Percentiles rank a stretch among this genome's conserved stretches.
These are phyloP conservation scores for Archilochus colubris DNA, from an alignment of 2,113 vertebrate species.

Conservation along the genomic window DNA sequence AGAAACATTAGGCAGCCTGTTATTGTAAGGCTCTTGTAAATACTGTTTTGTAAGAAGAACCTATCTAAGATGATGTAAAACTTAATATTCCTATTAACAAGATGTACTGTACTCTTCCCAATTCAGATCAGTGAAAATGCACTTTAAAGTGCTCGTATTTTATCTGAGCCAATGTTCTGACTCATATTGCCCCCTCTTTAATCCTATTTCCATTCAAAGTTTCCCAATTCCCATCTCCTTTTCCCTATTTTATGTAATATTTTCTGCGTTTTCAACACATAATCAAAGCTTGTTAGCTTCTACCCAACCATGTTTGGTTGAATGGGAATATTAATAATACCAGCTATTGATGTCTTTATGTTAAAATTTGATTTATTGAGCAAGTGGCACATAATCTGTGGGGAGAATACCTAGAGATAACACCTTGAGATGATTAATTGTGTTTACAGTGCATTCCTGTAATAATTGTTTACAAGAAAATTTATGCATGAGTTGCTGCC, in stretches of 20 bases:
- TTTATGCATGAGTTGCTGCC: conserved; percentile 71
- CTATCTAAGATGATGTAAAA: conserved; percentile 51
- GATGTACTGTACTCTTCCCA: conserved; percentile 23
- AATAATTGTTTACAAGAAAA: conserved; percentile 75
- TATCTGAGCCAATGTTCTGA: conserved; percentile 33
- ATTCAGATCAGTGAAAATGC: conserved; percentile 5
- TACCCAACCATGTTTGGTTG: conserved; percentile 29
- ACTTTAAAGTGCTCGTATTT: conserved; percentile 46
- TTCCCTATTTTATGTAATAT: conserved; percentile 38
- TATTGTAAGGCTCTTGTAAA: conserved; percentile 56
- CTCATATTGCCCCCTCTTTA: conserved; percentile 41
- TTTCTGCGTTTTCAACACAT: conserved; percentile 47
- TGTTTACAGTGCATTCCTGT: conserved; percentile 70
- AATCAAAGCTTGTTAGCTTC: conserved; percentile 62
- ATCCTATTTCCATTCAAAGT: conserved; percentile 38
- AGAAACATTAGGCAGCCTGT: conserved; percentile 46
- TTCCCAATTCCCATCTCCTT: conserved; percentile 32
- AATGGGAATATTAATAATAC: conserved; percentile 68
- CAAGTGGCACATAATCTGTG: conserved; percentile 62
- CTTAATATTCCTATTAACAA: conserved; percentile 63
- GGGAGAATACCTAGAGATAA: conserved; percentile 73
- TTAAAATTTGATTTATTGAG: conserved; percentile 68
- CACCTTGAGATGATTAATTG: conserved; percentile 73
- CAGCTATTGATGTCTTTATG: conserved; percentile 67
- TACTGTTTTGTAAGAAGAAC: conserved; percentile 42